Conservation (phyloP, 2,113 vertebrate genomes). For the Cephalopterus ornatus region DNA sequence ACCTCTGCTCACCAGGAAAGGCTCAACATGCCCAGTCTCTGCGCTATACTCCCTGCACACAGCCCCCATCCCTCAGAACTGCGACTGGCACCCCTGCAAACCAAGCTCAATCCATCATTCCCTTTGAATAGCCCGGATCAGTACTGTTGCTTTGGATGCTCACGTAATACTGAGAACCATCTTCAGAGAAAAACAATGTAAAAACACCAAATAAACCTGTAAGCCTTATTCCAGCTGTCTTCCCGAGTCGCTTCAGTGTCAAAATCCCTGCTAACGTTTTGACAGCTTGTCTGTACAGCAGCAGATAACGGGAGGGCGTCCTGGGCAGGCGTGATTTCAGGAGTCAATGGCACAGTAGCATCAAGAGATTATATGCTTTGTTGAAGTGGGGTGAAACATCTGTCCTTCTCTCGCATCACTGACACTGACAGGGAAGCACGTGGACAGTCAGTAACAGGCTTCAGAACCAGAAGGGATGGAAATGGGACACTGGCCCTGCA, state of each 20-base stretch:
- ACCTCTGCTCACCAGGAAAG: not conserved
- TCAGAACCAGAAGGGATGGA: not conserved
- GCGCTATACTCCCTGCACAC: not conserved
- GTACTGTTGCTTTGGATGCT: not conserved
- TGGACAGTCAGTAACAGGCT: not conserved
- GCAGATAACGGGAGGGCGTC: not conserved
- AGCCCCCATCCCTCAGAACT: not conserved
- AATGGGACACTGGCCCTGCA: not conserved
- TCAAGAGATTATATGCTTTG: not conserved
- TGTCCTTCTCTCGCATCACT: not conserved
- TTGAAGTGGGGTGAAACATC: not conserved
- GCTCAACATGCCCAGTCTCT: not conserved
- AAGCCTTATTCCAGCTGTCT: slow-evolving; percentile 3
- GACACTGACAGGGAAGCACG: not conserved
- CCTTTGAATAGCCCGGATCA: not conserved
- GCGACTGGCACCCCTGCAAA: not conserved
- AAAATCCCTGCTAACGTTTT: not conserved
- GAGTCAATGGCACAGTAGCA: not conserved
- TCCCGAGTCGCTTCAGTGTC: not conserved
- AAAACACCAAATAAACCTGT: not conserved
- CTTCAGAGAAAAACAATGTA: not conserved
- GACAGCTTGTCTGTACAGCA: not conserved
- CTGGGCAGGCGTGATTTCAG: not conserved
- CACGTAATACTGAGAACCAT: not conserved
- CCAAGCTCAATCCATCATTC: not conserved